These are phyloP conservation scores for Cerceris ruficornis DNA, from an alignment of 2,888 invertebrate species.

Conservation along the genomic window DNA sequence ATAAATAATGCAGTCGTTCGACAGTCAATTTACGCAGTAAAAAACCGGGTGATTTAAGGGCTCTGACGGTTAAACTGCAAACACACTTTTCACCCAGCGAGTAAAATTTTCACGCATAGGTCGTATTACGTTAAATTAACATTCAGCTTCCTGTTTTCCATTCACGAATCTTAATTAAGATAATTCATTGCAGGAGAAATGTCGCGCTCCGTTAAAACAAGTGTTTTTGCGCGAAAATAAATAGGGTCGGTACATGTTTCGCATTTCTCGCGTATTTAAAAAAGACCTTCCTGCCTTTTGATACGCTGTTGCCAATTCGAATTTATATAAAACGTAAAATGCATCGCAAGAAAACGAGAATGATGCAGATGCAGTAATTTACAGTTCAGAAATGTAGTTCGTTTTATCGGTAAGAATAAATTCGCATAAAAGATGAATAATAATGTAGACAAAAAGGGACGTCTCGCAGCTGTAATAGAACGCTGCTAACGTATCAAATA, in stretches of 20 bases:
- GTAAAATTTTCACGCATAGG: constrained; percentile 11
- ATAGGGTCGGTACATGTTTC: background rate
- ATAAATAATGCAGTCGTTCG: background rate
- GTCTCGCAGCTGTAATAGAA: too few species aligned
- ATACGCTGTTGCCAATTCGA: too few species aligned
- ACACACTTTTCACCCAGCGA: constrained; percentile 52
- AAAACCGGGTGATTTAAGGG: constrained; percentile 68
- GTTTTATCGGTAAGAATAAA: too few species aligned
- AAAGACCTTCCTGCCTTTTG: background rate
- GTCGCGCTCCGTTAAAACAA: background rate
- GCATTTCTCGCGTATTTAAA: background rate
- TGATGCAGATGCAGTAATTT: too few species aligned
- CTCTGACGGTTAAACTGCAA: constrained; percentile 71
- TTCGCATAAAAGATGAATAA: too few species aligned
- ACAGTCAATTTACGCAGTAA: constrained; percentile 65
- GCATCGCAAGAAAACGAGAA: too few species aligned
- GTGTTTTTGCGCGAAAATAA: background rate
- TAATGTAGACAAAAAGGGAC: too few species aligned
- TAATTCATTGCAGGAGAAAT: constrained; percentile 22
- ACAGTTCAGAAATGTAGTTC: too few species aligned
- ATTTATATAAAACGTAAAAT: too few species aligned
- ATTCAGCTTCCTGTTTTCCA: constrained; percentile 23
- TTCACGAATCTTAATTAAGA: constrained; percentile 30
- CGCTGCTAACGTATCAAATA: too few species aligned
- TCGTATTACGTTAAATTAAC: constrained; percentile 22